Evolutionary conservation across 1,140 invertebrate genomes (phyloP).

Genomic region (Drosophila hydei): DNA sequence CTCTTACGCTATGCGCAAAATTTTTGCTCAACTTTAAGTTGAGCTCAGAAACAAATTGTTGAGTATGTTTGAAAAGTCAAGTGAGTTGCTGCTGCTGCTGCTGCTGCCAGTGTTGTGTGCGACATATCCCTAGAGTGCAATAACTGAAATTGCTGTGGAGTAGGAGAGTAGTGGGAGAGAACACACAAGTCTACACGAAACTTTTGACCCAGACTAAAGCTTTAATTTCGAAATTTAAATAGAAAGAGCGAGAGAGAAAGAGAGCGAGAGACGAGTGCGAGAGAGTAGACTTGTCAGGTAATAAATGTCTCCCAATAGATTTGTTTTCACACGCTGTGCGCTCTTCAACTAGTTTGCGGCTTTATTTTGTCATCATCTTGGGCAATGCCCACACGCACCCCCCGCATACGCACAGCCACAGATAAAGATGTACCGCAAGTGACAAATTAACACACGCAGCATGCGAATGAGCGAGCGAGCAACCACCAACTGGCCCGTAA

Average conservation of each 20-base stretch:
- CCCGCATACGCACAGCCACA: constrained; percentile 1
- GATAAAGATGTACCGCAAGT: constrained; percentile 55
- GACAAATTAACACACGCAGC: constrained; percentile 72
- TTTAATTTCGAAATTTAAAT: constrained; percentile 70
- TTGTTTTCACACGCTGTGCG: constrained; percentile 31
- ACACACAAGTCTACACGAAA: constrained; percentile 1
- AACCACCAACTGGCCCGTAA: constrained; percentile 44
- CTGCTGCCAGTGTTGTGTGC: constrained; percentile 36
- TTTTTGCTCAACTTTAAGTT: constrained; percentile 62
- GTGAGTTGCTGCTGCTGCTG: constrained; percentile 24
- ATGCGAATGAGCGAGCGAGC: constrained; percentile 31
- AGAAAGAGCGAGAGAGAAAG: constrained; percentile 8
- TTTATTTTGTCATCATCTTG: constrained; percentile 39
- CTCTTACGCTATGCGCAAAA: constrained; percentile 33
- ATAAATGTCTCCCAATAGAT: constrained; percentile 75
- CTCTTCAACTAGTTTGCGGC: constrained; percentile 2
- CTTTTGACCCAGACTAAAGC: constrained; percentile 51
- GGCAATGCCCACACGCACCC: constrained; percentile 14
- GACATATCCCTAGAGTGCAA: constrained; percentile 56
- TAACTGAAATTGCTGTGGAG: constrained; percentile 64
- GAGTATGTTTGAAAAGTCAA: constrained; percentile 70
- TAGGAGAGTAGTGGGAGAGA: neutral
- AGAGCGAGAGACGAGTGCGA: neutral
- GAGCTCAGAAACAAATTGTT: constrained; percentile 45
- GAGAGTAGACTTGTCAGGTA: constrained; percentile 47